These are phyloP conservation scores for Erythrolamprus reginae DNA, from an alignment of 2,113 vertebrate genomes.

Conservation along the genomic window DNA sequence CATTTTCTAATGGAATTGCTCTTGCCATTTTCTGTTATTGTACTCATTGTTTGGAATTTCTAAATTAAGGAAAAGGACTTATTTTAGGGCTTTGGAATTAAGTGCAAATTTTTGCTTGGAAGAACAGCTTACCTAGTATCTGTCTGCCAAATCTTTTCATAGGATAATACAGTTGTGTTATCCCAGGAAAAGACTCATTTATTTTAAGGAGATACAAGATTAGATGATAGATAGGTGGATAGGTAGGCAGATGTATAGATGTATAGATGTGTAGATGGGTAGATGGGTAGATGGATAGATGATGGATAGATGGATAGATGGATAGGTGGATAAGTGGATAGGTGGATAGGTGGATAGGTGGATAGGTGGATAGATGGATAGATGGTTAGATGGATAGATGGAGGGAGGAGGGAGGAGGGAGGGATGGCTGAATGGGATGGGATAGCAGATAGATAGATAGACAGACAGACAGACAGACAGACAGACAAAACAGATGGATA, in stretches of 20 bases:
- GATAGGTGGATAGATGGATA: background rate
- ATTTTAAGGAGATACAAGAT: background rate
- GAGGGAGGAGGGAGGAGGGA: too few relatives aligned
- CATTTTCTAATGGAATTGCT: accelerated
- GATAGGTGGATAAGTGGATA: background rate
- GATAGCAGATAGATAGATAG: too few relatives aligned
- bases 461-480: background rate
- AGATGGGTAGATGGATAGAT: too few relatives aligned
- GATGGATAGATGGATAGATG: background rate
- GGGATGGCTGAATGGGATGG: too few relatives aligned
- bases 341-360: background rate
- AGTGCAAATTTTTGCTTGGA: background rate
- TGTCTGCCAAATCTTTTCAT: background rate
- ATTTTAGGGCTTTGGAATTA: background rate
- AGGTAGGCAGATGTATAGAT: background rate
- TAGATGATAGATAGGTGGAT: background rate
- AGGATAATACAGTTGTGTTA: background rate
- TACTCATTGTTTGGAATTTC: background rate
- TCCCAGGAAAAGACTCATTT: background rate
- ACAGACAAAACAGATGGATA: too few relatives aligned
- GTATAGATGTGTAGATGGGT: too few relatives aligned
- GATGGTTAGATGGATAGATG: too few relatives aligned
- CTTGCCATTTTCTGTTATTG: background rate
- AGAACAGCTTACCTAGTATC: background rate
- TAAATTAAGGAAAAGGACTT: background rate